Evolutionary conservation across 2,797 vertebrate species (phyloP).

Genomic region (Salarias fasciatus): DNA sequence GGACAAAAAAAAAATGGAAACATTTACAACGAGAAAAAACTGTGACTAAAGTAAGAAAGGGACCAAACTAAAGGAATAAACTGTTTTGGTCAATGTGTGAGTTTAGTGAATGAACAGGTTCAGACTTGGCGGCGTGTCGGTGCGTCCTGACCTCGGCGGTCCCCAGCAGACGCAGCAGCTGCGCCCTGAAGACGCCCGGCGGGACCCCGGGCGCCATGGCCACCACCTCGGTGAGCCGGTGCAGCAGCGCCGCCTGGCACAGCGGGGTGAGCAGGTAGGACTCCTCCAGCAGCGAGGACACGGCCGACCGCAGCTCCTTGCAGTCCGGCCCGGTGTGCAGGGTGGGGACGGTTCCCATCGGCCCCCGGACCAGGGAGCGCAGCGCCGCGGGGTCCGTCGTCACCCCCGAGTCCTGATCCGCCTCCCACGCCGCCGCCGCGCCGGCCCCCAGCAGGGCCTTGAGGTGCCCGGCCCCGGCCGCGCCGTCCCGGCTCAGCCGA

Average conservation of each 20-base stretch:
- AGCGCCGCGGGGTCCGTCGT: conserved; percentile 23
- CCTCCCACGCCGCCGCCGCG: conserved; percentile 73
- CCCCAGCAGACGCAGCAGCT: conserved; percentile 89
- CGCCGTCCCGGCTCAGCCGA: conserved; percentile 66
- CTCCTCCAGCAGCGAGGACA: conserved; percentile 87
- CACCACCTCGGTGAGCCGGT: conserved; percentile 84
- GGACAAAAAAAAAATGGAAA: too few relatives aligned
- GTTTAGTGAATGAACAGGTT: too few relatives aligned
- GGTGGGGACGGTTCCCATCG: conserved; percentile 69
- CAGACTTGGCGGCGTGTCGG: too few relatives aligned
- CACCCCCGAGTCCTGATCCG: conserved; percentile 36
- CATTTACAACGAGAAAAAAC: too few relatives aligned
- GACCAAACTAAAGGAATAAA: too few relatives aligned
- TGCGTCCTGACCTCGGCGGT: conserved; percentile 83
- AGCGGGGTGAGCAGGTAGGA: conserved; percentile 87
- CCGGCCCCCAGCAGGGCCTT: conserved; percentile 80
- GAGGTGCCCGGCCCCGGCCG: conserved; percentile 70
- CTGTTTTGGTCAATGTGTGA: too few relatives aligned
- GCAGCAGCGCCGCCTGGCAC: conserved; percentile 85
- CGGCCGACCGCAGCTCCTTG: conserved; percentile 84
- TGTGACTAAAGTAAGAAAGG: too few relatives aligned
- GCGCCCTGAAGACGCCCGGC: conserved; percentile 87
- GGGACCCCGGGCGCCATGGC: conserved; percentile 86
- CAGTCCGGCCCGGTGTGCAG: conserved; percentile 80
- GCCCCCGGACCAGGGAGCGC: conserved; percentile 56